phyloP scores from a whole-genome alignment of 2,113 vertebrate genomes.

The Procavia capensis region DNA sequence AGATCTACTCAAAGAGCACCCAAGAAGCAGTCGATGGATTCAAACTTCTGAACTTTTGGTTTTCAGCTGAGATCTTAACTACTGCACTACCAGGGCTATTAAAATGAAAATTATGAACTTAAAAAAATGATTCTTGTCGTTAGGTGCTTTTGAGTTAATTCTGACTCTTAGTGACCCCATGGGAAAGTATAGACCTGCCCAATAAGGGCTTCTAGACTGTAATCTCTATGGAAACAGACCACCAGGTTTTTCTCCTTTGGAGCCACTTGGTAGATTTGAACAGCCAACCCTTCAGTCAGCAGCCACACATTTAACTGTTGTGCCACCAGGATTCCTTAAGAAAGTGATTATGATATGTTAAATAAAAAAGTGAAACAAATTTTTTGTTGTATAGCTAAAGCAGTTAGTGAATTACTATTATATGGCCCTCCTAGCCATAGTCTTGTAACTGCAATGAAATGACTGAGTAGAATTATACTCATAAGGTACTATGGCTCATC shows the following conservation, averaged over 20 bases:
- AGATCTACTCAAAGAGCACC: too few species aligned
- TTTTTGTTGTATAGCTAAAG: neutral
- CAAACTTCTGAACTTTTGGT: too few species aligned
- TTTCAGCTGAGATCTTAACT: too few species aligned
- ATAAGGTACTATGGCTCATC: too few species aligned
- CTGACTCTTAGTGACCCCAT: neutral
- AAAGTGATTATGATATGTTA: neutral
- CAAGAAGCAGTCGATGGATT: too few species aligned
- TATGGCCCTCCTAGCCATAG: too few species aligned
- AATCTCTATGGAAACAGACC: neutral
- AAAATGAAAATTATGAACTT: constrained; percentile 23
- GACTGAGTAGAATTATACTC: too few species aligned
- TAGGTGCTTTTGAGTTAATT: neutral
- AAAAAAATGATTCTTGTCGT: neutral
- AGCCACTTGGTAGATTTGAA: neutral
- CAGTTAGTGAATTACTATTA: too few species aligned
- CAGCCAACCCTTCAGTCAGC: neutral
- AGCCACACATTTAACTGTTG: neutral
- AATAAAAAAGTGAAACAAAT: neutral
- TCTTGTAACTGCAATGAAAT: too few species aligned
- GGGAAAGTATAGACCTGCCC: neutral
- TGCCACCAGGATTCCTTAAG: neutral
- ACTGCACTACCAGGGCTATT: neutral
- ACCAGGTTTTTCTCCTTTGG: neutral
- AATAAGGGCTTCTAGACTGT: neutral